A percentile compares a stretch with the other conserved stretches of the same genome.
phyloP scores from a whole-genome alignment of 2,888 invertebrate species.

The Cheilosia impressa region DNA sequence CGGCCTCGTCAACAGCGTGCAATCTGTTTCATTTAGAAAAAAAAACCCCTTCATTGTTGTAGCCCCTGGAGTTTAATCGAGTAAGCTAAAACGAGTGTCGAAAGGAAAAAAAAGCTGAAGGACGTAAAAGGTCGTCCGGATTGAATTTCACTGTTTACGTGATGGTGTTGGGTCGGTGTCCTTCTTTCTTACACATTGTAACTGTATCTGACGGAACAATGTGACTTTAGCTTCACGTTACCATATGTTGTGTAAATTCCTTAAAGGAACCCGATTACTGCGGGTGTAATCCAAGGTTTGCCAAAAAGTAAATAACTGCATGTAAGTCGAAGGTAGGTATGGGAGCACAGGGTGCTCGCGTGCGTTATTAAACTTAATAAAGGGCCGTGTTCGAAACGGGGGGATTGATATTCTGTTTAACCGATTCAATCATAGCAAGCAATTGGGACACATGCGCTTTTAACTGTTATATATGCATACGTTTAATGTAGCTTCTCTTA shows the following conservation, averaged over 20 bases:
- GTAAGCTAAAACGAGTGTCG: slow-evolving; percentile 8
- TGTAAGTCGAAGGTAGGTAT: neutral
- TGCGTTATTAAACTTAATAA: no score
- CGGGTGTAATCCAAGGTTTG: slow-evolving; percentile 11
- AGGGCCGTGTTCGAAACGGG: no score
- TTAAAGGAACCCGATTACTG: slow-evolving; percentile 36
- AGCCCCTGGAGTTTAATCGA: slow-evolving; percentile 20
- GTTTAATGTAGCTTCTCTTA: no score
- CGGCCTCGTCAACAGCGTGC: slow-evolving; percentile 23
- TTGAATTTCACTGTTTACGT: slow-evolving; percentile 72
- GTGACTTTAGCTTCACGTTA: slow-evolving; percentile 38
- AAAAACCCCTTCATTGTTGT: neutral
- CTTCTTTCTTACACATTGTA: slow-evolving; percentile 62
- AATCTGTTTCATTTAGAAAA: slow-evolving; percentile 53
- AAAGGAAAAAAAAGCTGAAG: slow-evolving; percentile 53
- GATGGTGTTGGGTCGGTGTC: slow-evolving; percentile 73
- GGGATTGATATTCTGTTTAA: no score
- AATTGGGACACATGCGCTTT: no score
- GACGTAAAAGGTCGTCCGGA: slow-evolving; percentile 72
- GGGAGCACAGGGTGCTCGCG: neutral
- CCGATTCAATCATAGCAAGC: no score
- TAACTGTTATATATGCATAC: no score
- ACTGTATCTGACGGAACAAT: slow-evolving; percentile 61
- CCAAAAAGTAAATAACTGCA: neutral
- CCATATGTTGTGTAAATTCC: slow-evolving; percentile 73